Conservation (phyloP, 2,888 invertebrate species). For the Xiphydria camelus region DNA sequence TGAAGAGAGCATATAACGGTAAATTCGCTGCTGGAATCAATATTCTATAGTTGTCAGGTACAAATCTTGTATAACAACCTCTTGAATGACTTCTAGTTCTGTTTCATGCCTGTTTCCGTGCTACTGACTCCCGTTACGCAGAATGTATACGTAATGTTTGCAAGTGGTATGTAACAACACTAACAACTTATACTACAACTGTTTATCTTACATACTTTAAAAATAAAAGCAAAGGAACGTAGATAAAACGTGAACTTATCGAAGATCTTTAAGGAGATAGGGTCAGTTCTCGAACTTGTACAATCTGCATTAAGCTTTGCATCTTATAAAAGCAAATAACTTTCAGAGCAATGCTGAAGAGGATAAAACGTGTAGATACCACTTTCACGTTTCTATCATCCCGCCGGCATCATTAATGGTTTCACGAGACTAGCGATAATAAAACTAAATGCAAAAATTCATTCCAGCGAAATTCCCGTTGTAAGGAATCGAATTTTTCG, state of each 20-base stretch:
- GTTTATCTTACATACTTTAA: conserved; percentile 56
- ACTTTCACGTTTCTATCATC: too few species aligned
- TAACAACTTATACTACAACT: conserved; percentile 35
- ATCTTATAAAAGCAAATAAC: too few species aligned
- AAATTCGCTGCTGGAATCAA: conserved; percentile 10
- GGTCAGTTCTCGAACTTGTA: too few species aligned
- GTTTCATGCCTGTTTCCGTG: conserved; percentile 15
- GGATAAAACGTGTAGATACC: too few species aligned
- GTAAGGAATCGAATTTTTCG: conserved; percentile 19
- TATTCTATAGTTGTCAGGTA: conserved; percentile 44
- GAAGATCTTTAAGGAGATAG: too few species aligned
- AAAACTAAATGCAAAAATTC: too few species aligned
- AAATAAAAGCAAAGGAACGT: conserved; percentile 34
- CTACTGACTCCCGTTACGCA: conserved; percentile 40
- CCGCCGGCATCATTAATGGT: too few species aligned
- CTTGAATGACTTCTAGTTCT: conserved; percentile 23
- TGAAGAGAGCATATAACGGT: conserved; percentile 6
- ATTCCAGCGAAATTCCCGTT: too few species aligned
- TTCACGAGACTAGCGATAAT: too few species aligned
- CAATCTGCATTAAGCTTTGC: too few species aligned
- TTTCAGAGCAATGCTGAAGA: too few species aligned
- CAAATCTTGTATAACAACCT: conserved; percentile 45
- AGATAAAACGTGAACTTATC: conserved; percentile 20
- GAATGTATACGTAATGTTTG: conserved; percentile 37
- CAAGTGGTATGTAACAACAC: conserved; percentile 32